Conservation (phyloP, 2,888 invertebrate genomes). For the Steinernema hermaphroditum region DNA sequence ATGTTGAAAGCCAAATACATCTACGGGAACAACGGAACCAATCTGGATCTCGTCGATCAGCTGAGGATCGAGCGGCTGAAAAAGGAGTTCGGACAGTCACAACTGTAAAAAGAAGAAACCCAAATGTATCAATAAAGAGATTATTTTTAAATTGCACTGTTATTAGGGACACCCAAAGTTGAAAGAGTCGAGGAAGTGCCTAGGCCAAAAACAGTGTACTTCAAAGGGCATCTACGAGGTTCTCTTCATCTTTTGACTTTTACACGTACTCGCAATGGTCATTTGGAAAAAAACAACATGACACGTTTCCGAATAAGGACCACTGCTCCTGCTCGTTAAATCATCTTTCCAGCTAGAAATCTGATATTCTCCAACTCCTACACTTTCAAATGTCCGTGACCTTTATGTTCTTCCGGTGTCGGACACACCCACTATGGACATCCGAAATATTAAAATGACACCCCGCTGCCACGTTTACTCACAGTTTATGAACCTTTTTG, state of each 20-base stretch:
- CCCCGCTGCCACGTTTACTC: no score
- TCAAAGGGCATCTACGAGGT: no score
- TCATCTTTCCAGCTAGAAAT: neutral
- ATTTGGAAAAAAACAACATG: no score
- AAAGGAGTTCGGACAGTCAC: conserved; percentile 41
- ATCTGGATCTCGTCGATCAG: conserved; percentile 48
- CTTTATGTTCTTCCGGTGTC: neutral
- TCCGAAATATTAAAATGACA: neutral
- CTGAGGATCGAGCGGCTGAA: conserved; percentile 47
- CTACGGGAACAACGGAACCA: conserved; percentile 28
- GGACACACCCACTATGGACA: neutral
- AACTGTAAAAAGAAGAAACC: neutral
- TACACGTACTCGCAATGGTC: no score
- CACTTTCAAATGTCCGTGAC: neutral
- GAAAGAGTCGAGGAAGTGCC: no score
- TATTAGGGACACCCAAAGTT: no score
- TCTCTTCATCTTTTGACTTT: no score
- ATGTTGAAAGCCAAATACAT: conserved; percentile 26
- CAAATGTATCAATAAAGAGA: neutral
- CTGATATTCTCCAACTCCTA: neutral
- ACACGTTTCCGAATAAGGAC: no score
- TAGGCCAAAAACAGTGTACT: no score
- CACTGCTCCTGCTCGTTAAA: neutral
- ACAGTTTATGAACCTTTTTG: no score
- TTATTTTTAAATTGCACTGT: neutral